Evolutionary conservation across 1,140 invertebrate species (phyloP).

Genomic region (Cydia fagiglandana): DNA sequence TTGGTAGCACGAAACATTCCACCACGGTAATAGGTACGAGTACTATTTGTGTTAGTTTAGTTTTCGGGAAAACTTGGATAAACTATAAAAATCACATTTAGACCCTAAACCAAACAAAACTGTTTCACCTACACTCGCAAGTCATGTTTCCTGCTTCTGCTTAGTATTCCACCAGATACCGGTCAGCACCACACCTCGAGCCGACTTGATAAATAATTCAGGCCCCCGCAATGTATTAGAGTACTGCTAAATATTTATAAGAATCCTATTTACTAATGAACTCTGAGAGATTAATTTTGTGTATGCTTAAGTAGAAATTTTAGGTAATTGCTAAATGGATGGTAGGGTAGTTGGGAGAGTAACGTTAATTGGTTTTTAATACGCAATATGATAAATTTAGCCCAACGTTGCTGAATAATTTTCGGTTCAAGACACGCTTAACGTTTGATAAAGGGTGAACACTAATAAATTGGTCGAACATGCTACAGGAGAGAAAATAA

Average conservation of each 20-base stretch:
- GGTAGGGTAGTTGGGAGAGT: background rate
- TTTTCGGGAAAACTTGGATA: no score
- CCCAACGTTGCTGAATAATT: background rate
- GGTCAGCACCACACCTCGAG: slow-evolving; percentile 12
- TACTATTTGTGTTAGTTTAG: no score
- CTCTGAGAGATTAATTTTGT: slow-evolving; percentile 19
- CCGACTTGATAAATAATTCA: slow-evolving; percentile 2
- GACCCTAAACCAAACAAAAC: background rate
- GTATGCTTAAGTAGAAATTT: slow-evolving; percentile 16
- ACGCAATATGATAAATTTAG: background rate
- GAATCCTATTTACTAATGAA: slow-evolving; percentile 17
- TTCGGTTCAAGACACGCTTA: background rate
- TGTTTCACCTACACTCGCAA: slow-evolving; percentile 3
- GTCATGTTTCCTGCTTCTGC: slow-evolving; percentile 2
- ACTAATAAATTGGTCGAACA: no score
- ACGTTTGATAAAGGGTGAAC: no score
- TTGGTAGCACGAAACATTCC: no score
- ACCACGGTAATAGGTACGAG: no score
- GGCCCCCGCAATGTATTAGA: slow-evolving; percentile 6
- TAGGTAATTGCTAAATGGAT: slow-evolving; percentile 4
- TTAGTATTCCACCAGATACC: slow-evolving; percentile 11
- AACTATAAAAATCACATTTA: background rate
- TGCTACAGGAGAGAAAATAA: no score
- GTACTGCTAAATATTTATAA: slow-evolving; percentile 19
- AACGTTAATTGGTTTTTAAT: background rate